A percentile compares a stretch with the other conserved stretches of the same genome.
phyloP scores from a whole-genome alignment of 2,888 invertebrate genomes.

The Drosophila flavopinicola region DNA sequence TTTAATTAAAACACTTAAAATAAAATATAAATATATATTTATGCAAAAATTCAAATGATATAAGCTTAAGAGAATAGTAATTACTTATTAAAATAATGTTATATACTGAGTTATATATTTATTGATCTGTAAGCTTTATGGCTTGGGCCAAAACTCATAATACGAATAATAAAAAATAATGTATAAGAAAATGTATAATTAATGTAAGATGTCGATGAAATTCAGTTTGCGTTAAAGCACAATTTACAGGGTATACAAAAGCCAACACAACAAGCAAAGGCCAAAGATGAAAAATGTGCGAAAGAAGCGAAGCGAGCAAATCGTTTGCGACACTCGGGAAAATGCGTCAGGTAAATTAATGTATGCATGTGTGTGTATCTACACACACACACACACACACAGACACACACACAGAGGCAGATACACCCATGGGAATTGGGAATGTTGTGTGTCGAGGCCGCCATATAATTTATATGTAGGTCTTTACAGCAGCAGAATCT shows the following conservation, averaged over 20 bases:
- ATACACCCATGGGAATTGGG: constrained; percentile 1
- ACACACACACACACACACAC: constrained; percentile 4
- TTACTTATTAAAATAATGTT: too few species aligned
- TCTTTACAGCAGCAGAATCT: constrained; percentile 33
- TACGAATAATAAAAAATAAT: too few species aligned
- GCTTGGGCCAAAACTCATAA: too few species aligned
- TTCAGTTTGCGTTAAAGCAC: not conserved
- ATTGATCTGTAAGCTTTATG: too few species aligned
- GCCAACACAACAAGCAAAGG: constrained; percentile 28
- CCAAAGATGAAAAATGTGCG: constrained; percentile 72
- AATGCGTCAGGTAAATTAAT: constrained; percentile 63
- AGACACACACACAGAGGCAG: not conserved
- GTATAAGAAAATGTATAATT: too few species aligned
- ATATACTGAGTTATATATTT: too few species aligned
- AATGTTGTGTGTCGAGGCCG: constrained; percentile 49
- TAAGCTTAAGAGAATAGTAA: too few species aligned
- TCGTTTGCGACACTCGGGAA: constrained; percentile 68
- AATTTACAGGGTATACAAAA: constrained; percentile 35
- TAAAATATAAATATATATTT: too few species aligned
- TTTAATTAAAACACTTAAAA: too few species aligned
- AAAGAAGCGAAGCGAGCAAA: constrained; percentile 63
- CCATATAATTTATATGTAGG: constrained; percentile 40
- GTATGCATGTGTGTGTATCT: not conserved
- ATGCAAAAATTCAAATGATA: too few species aligned
- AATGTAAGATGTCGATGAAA: too few species aligned